A percentile compares a stretch with the other conserved stretches of the same genome.
Conservation (phyloP, 2,888 invertebrate genomes). For the Athripsodes cinereus region DNA sequence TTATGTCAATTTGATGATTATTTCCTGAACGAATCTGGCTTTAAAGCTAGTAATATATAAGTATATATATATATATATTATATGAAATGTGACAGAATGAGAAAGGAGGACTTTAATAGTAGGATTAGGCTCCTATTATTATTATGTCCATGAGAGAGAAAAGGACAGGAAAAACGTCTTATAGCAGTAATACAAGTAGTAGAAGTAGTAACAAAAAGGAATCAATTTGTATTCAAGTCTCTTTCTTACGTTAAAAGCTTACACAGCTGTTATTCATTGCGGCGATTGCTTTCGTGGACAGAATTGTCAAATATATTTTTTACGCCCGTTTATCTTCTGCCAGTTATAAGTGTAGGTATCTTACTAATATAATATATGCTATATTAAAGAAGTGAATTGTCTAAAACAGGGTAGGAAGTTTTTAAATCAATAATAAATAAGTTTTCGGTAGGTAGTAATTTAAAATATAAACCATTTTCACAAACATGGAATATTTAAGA, state of each 20-base stretch:
- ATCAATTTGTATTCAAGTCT: conserved; percentile 27
- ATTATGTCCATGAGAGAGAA: conserved; percentile 5
- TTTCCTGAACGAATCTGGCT: too few species aligned
- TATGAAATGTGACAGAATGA: conserved; percentile 2
- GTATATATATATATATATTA: too few species aligned
- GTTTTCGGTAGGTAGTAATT: too few species aligned
- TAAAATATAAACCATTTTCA: too few species aligned
- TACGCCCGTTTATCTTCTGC: background rate
- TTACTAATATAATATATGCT: background rate
- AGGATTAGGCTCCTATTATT: conserved; percentile 14
- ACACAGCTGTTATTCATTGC: conserved; percentile 27
- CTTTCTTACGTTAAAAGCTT: conserved; percentile 22
- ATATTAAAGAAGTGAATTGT: too few species aligned
- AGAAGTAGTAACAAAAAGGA: conserved; percentile 16
- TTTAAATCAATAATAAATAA: too few species aligned
- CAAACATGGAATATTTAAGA: too few species aligned
- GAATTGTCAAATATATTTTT: conserved; percentile 25
- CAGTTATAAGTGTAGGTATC: background rate
- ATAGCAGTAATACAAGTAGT: too few species aligned
- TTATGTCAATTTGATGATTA: too few species aligned
- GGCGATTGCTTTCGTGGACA: conserved; percentile 26
- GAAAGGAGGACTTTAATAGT: conserved; percentile 12
- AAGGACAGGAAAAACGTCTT: background rate
- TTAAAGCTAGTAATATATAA: too few species aligned
- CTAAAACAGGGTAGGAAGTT: too few species aligned